Base-by-base conservation (phyloP, 2,113 vertebrate genomes). In the Gymnobelideus leadbeateri region DNA sequence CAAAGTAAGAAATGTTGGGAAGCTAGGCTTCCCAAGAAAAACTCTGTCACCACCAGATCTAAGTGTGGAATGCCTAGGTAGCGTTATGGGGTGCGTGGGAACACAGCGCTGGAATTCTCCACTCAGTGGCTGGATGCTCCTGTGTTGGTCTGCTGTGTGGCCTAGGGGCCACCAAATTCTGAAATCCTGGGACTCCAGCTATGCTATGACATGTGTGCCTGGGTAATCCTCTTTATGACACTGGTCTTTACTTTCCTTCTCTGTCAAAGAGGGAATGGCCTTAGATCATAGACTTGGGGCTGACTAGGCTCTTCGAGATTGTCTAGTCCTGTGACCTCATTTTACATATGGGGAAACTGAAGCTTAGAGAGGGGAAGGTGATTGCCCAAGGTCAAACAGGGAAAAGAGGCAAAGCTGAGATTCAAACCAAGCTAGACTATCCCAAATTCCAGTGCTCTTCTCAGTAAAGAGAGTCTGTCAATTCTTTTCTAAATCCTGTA, bases 121-220 rank as follows among this genome's bases (percentile, higher is more conserved):
- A 14, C 3, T n/a, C 31, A 77, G n/a, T n/a, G n/a, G 2, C 19
- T 43, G 37, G n/a, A 43, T 43, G 19, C 47, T 3, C 47, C 47
- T 49, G 4, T 49, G 47, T 49, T 49, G 47, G 47, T 49, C 47
- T 49, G 47, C 47, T 49, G 47, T 49, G 47, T 84, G 68, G 68
- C 37, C 3, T n/a, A 68, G 61, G 68, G 68, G 14, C 68, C 16
- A 19, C 37, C 1, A 12, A 37, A 84, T 84, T 84, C 37, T 19
- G 19, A 68, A n/a, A 77, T n/a, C 1, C 5, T 84, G 37, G 19
- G 16, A 43, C 21, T 84, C 68, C 43, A 43, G 6, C 68, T 21
- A 43, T 2, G 0, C n/a, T 21, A 21, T n/a, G 4, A 12, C 8
- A 2, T 61, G 28, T 0, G 10, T 12, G 14, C 37, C 12, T 43